Percentiles rank a stretch among this genome's conserved stretches.
Evolutionary conservation across 2,113 vertebrate species (phyloP).

Genomic region (Sigmodon hispidus): DNA sequence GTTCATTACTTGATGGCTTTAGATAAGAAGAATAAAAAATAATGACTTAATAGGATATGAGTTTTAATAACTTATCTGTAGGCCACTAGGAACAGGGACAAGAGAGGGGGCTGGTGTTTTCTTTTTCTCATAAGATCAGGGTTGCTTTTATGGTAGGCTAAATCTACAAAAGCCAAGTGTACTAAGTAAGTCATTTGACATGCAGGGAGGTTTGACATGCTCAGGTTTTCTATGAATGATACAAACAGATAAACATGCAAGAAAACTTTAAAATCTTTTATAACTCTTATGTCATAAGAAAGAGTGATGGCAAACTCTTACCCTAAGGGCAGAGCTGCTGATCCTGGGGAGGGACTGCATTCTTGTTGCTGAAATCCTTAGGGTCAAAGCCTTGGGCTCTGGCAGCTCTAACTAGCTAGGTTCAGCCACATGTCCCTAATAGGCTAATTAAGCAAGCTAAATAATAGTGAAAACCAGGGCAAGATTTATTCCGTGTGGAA

Average conservation of each 20-base stretch:
- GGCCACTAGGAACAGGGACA: slow-evolving; percentile 67
- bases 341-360: background rate
- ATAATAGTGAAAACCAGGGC: background rate
- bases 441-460: background rate
- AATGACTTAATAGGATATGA: slow-evolving; percentile 76
- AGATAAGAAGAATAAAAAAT: slow-evolving; percentile 79
- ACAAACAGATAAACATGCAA: background rate
- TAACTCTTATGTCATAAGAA: slow-evolving; percentile 36
- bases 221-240: slow-evolving; percentile 51
- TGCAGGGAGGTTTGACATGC: background rate
- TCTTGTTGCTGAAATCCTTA: background rate
- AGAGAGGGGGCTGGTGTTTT: background rate
- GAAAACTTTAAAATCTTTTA: slow-evolving; percentile 25
- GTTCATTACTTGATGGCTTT: slow-evolving; percentile 76
- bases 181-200: background rate
- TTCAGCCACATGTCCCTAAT: background rate
- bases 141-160: slow-evolving; percentile 43
- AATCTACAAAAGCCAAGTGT: background rate
- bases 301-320: slow-evolving; percentile 16
- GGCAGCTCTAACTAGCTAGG: background rate
- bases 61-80: slow-evolving; percentile 67
- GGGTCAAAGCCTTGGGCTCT: background rate
- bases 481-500: background rate
- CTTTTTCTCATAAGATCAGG: slow-evolving; percentile 55
- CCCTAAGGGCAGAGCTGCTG: background rate